Evolutionary conservation across 2,797 vertebrate species (phyloP).

Genomic region (Rhynchotus rufescens): DNA sequence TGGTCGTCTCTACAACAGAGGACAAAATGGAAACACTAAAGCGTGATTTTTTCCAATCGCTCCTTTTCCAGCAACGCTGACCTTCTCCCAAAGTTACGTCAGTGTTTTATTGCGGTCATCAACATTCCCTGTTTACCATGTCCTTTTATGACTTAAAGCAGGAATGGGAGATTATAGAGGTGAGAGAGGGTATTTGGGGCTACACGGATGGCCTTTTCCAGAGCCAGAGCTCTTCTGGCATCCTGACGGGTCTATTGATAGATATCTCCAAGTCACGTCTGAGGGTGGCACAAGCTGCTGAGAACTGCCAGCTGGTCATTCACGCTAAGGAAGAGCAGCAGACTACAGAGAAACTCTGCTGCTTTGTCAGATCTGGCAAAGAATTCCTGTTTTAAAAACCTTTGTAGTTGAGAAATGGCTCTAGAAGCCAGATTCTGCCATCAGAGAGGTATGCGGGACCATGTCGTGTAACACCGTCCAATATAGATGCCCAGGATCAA

Average conservation of each 20-base stretch:
- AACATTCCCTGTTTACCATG: not conserved
- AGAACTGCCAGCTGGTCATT: not conserved
- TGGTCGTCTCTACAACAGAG: not conserved
- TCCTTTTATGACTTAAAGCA: not conserved
- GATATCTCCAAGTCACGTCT: not conserved
- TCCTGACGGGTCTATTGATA: not conserved
- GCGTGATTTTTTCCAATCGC: not conserved
- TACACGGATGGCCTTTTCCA: not conserved
- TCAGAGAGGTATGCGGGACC: not conserved
- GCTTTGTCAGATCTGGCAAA: not conserved
- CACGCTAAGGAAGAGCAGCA: not conserved
- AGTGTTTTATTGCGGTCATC: not conserved
- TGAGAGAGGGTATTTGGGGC: not conserved
- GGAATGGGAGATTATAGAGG: not conserved
- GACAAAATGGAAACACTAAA: not conserved
- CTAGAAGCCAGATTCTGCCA: not conserved
- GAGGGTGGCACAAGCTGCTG: rapidly evolving
- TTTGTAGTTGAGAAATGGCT: not conserved
- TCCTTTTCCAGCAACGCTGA: not conserved
- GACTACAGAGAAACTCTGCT: not conserved
- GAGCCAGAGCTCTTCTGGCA: not conserved
- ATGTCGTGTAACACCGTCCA: rapidly evolving
- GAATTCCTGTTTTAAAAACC: not conserved
- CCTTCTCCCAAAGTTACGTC: not conserved
- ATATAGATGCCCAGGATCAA: rapidly evolving